These are phyloP conservation scores for Glaucidium brasilianum DNA, from an alignment of 2,113 vertebrate genomes.

Conservation along the genomic window DNA sequence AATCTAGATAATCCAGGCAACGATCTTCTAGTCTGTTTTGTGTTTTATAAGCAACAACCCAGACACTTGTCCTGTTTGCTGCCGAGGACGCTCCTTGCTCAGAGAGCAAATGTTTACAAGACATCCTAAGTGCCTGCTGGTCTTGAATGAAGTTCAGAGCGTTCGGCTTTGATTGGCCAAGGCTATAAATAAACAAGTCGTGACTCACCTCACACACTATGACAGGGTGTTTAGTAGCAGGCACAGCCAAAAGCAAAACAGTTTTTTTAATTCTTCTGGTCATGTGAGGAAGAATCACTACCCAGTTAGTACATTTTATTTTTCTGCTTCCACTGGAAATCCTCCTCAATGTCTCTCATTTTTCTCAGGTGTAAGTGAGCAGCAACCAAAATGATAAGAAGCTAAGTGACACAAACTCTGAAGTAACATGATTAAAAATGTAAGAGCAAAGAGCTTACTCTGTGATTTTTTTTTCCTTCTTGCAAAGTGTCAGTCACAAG, in stretches of 20 bases:
- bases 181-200: slow-evolving; percentile 90
- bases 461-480: neutral
- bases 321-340: slow-evolving; percentile 40
- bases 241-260: slow-evolving; percentile 48
- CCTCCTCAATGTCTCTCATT: neutral
- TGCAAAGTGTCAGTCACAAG: neutral
- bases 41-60: neutral
- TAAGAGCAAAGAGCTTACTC: neutral
- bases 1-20: slow-evolving; percentile 13
- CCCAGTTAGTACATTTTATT: slow-evolving; percentile 37
- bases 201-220: slow-evolving; percentile 79
- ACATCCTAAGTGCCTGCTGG: slow-evolving; percentile 74
- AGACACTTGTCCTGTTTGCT: neutral
- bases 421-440: neutral
- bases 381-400: neutral
- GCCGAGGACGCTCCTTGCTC: slow-evolving; percentile 22
- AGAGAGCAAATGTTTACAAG: slow-evolving; percentile 70
- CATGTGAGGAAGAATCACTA: slow-evolving; percentile 63
- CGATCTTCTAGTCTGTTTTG: neutral
- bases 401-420: neutral
- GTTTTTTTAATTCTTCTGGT: slow-evolving; percentile 36
- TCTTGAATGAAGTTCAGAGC: slow-evolving; percentile 81
- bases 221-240: slow-evolving; percentile 64
- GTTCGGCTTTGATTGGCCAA: slow-evolving; percentile 77
- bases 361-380: neutral